Evolutionary conservation across 92 coral and sea anemone species (phyloP).

Genomic region (Parazoanthus darwini): DNA sequence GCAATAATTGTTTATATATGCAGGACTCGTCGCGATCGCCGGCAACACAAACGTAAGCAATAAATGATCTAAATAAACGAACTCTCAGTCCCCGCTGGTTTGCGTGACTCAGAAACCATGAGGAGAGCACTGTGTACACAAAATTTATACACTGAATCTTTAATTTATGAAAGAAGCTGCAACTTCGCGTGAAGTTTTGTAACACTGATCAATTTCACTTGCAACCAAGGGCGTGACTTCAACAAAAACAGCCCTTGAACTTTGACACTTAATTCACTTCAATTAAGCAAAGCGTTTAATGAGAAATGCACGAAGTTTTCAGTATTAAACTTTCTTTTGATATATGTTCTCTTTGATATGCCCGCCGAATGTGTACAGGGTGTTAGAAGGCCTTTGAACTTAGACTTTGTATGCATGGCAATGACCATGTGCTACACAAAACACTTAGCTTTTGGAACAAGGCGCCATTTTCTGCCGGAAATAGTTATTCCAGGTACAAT

Average conservation of each 20-base stretch:
- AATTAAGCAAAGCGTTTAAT: neutral
- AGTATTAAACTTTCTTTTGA: neutral
- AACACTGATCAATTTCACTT: neutral
- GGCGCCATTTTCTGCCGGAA: neutral
- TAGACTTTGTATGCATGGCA: too few species aligned
- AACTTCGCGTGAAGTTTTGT: neutral
- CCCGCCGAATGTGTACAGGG: neutral
- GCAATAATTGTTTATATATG: neutral
- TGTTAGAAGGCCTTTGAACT: too few species aligned
- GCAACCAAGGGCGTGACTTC: neutral
- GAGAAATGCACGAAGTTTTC: neutral
- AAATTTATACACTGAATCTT: neutral
- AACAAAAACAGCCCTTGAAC: neutral
- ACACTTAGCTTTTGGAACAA: too few species aligned
- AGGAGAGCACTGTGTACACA: neutral
- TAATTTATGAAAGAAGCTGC: too few species aligned
- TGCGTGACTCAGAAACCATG: neutral
- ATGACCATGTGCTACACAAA: neutral
- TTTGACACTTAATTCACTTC: slow-evolving; percentile 18
- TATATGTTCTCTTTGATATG: neutral
- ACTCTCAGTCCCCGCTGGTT: neutral
- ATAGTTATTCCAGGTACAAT: neutral
- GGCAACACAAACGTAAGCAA: neutral
- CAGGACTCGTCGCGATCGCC: neutral
- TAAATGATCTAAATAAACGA: neutral